Evolutionary conservation across 2,888 invertebrate species (phyloP), one percentile per base, ranked within the genome.

Genomic region (Onthophagus sagittarius): DNA sequence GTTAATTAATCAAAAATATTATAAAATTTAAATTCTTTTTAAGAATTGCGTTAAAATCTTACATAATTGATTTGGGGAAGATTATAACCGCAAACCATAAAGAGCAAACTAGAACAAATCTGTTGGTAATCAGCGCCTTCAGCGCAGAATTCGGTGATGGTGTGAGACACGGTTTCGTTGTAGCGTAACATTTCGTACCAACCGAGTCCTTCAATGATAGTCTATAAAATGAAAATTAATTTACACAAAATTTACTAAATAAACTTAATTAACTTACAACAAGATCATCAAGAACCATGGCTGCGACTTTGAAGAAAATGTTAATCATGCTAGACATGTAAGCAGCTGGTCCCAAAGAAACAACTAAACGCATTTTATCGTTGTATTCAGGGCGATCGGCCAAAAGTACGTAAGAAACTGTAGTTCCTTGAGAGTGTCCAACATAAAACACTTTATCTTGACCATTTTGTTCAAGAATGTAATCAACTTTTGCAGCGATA

Each of bases 401-500:
- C 62, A 86, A 85, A 87, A 90, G 87, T 0, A 90, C 89, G 85
- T 88, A 90, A 81, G 90, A 90, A 14, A 85, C 85, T 0, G 90
- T 90, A 0, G 90, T 89, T 85, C 90, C 81, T 71, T 90, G 89
- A 6, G 92, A 93, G 82, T 94, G 93, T 0, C 93, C 94, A 3
- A 92, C 83, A 81, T 92, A 94, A 76, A 89, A 89, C 0, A 94
- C 79, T 74, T 89, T 87, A 0, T 86, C 74, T 15, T 88, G 86
- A 0, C 88, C 86, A 0, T 91, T 91, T 39, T 84, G 83, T 32
- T 83, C 80, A 1, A 90, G 80, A n/a, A 91, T 86, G 80, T 90
- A 89, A 81, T 94, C 91, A 23, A 95, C 89, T 87, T 90, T 91
- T 0, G 93, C 92, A 5, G 94, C 93, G 0, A 94, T 81, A 82